These are phyloP conservation scores for Opisthocomus hoazin DNA, from an alignment of 2,113 vertebrate genomes.

Conservation along the genomic window DNA sequence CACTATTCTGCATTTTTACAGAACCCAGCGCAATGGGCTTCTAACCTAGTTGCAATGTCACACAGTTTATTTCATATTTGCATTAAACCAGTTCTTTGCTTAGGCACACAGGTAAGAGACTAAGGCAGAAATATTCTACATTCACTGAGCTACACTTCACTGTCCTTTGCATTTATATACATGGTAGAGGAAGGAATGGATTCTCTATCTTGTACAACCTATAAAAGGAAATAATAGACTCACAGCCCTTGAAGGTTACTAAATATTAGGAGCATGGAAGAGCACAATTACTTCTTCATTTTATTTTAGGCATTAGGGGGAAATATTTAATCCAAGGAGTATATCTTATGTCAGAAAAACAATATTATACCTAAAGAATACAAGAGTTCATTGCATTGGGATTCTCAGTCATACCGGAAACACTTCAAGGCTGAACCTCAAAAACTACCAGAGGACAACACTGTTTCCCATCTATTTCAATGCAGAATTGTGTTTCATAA, in stretches of 20 bases:
- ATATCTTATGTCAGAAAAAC: not conserved
- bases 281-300: not conserved
- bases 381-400: not conserved
- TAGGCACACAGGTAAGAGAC: not conserved
- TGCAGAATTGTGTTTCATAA: not conserved
- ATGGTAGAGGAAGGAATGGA: not conserved
- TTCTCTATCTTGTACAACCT: not conserved
- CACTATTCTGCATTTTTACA: not conserved
- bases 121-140: not conserved
- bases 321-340: not conserved
- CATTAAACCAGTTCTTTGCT: not conserved
- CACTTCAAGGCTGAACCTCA: not conserved
- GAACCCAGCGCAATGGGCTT: not conserved
- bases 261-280: not conserved
- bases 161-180: not conserved
- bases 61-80: not conserved
- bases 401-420: not conserved
- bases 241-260: not conserved
- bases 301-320: not conserved
- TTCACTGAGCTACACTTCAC: not conserved
- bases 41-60: not conserved
- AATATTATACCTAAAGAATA: not conserved
- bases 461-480: not conserved
- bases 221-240: not conserved
- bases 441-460: not conserved